Evolutionary conservation across 2,888 invertebrate species (phyloP).

Genomic region (Scaeva pyrastri): DNA sequence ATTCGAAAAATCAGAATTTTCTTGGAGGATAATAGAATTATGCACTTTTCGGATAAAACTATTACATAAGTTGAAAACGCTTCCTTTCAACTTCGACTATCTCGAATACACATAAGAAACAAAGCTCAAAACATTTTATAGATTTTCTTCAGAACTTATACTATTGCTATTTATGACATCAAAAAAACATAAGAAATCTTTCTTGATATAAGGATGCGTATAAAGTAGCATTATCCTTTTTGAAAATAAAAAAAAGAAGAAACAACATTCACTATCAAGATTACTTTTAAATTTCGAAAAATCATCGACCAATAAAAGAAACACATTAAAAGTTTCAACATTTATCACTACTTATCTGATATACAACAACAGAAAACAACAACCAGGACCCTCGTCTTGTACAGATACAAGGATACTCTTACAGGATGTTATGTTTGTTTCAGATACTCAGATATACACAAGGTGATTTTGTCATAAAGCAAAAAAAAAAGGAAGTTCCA

Average conservation of each 20-base stretch:
- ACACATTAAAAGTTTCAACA: constrained; percentile 74
- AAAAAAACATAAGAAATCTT: too few relatives aligned
- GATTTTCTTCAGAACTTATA: too few relatives aligned
- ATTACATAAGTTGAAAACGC: too few relatives aligned
- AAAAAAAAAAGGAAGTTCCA: constrained; percentile 12
- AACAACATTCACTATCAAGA: constrained; percentile 47
- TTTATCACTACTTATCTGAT: constrained; percentile 75
- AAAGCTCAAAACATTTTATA: too few relatives aligned
- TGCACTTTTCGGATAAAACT: too few relatives aligned
- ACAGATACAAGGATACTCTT: too few relatives aligned
- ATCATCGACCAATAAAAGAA: constrained; percentile 71
- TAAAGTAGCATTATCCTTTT: background rate
- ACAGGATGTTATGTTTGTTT: background rate
- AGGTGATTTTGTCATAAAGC: constrained; percentile 54
- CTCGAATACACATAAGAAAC: too few relatives aligned
- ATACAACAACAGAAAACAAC: constrained; percentile 14
- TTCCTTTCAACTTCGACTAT: too few relatives aligned
- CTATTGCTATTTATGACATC: too few relatives aligned
- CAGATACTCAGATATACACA: constrained; percentile 5
- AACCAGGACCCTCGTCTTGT: constrained; percentile 35
- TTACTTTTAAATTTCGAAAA: constrained; percentile 52
- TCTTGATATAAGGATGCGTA: too few relatives aligned
- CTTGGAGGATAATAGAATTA: too few relatives aligned
- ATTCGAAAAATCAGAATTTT: too few relatives aligned
- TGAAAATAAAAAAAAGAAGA: background rate